Evolutionary conservation across 2,113 vertebrate genomes (phyloP), one percentile per base, ranked within the genome.

Genomic region (Zosterops hypoxanthus): DNA sequence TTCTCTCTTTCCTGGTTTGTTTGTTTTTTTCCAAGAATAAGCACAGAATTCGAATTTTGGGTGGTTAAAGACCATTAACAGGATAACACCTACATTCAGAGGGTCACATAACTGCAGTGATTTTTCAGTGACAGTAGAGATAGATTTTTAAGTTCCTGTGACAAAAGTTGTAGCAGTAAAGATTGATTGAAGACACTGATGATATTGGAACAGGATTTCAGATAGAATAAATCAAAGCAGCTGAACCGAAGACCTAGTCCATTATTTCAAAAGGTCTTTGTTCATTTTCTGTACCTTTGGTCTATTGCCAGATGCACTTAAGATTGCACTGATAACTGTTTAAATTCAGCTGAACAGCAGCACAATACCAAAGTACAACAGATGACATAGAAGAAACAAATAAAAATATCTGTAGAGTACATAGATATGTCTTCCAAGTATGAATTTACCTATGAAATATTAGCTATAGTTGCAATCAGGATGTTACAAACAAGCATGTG

Each of bases 181-280:
- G 49, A 79, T 31, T 81, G 60, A 93, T 49, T 81, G 73, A 86
- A 86, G 52, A 34, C 34, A 56, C 12, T 44, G 39, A 75, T 71
- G 49, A 31, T 92, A 75, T 16, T 82, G 72, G 64, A 86, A 91
- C 17, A 79, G 22, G 22, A 64, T n/a, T 94, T 78, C 39, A 79
- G 44, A 34, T 41, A 55, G 25, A 18, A 57, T 81, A 60, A 88
- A 88, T 68, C 4, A 23, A 86, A 68, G 61, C 25, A 36, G 18
- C n/a, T 82, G 25, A 92, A 77, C 41, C 41, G 22, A 86, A 9
- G n/a, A 52, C 55, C 26, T 64, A 47, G 56, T 60, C 42, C 46
- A n/a, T 89, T 86, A 82, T 95, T 94, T 92, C 65, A 88, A 57
- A 86, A 89, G 84, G 17, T 25, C 36, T 78, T 68, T 84, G 22